These are phyloP conservation scores for Bathynomus jamesi DNA, from an alignment of 1,140 invertebrate species.

Conservation along the genomic window DNA sequence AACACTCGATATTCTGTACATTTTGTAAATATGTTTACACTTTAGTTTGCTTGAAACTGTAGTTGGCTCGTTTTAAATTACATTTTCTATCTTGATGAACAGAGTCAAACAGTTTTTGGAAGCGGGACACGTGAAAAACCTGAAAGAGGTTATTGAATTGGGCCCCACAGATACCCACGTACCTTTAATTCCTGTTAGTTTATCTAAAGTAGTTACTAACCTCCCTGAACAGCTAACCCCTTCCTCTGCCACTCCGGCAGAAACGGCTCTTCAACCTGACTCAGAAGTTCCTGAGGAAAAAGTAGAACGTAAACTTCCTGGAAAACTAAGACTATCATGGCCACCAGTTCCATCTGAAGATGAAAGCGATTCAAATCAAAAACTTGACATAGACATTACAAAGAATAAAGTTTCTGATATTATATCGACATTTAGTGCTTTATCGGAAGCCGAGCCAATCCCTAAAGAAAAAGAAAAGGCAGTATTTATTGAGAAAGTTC, in stretches of 20 bases:
- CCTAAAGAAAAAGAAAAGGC: not conserved
- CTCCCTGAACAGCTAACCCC: not conserved
- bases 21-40: too few relatives aligned
- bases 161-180: constrained; percentile 22
- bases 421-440: constrained; percentile 26
- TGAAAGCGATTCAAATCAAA: constrained; percentile 10
- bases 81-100: too few relatives aligned
- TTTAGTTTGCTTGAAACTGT: too few relatives aligned
- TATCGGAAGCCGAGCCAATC: not conserved
- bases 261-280: constrained; percentile 1
- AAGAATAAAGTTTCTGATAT: constrained; percentile 24
- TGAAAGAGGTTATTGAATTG: constrained; percentile 34
- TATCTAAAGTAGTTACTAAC: constrained; percentile 3
- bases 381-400: constrained; percentile 24
- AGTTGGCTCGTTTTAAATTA: too few relatives aligned
- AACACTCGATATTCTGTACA: too few relatives aligned
- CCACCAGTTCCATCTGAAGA: constrained; percentile 23
- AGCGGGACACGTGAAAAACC: constrained; percentile 33
- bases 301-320: constrained; percentile 21
- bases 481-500: not conserved
- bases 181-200: constrained; percentile 13
- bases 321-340: constrained; percentile 28
- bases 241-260: constrained; percentile 7
- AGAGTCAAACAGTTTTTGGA: constrained; percentile 29
- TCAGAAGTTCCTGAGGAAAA: constrained; percentile 15